Evolutionary conservation across 37 sponge, comb jelly and placozoan genomes (phyloP).

Genomic region (Halichondria panicea): DNA sequence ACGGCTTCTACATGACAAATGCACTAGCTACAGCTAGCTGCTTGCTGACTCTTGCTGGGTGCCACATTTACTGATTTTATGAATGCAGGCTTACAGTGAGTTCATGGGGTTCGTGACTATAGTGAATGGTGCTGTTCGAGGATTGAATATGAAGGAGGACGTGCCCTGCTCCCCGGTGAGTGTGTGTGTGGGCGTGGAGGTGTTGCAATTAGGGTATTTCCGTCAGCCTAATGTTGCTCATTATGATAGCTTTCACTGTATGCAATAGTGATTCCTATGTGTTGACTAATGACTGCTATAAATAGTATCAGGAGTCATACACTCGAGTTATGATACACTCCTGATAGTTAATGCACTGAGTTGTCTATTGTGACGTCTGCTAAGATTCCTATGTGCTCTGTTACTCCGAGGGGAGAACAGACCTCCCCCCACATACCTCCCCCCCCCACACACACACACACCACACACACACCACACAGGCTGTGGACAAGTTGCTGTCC

Average conservation of each 20-base stretch:
- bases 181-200: background rate
- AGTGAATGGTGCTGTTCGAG: slow-evolving; percentile 68
- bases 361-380: too few species aligned
- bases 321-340: too few species aligned
- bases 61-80: background rate
- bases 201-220: background rate
- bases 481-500: slow-evolving; percentile 22
- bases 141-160: slow-evolving; percentile 57
- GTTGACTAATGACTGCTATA: too few species aligned
- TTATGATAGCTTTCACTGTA: too few species aligned
- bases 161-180: slow-evolving; percentile 20
- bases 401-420: too few species aligned
- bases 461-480: slow-evolving; percentile 8
- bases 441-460: background rate
- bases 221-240: too few species aligned
- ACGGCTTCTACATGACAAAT: too few species aligned
- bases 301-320: too few species aligned
- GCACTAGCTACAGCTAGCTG: background rate
- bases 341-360: too few species aligned
- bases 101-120: slow-evolving; percentile 62
- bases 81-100: slow-evolving; percentile 70
- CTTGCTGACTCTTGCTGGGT: background rate
- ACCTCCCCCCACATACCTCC: background rate
- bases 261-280: too few species aligned
- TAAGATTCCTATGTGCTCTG: too few species aligned